These are phyloP conservation scores for Drosophila meridionalis DNA, from an alignment of 2,888 invertebrate genomes.

Conservation along the genomic window DNA sequence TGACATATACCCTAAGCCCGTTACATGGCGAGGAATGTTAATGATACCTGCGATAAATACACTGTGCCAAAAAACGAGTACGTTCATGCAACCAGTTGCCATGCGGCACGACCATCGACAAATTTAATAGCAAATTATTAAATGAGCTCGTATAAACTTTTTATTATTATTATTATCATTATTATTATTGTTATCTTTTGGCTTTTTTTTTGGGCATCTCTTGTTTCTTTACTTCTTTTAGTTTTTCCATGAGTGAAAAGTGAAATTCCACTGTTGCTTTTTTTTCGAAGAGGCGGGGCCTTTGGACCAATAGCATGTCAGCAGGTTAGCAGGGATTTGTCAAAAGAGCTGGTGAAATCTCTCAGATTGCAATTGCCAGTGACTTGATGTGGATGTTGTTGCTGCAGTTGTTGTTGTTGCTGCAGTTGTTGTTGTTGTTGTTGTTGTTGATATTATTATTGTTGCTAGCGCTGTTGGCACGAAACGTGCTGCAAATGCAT, in stretches of 20 bases:
- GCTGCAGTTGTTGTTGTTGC: slow-evolving; percentile 1
- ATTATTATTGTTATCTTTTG: slow-evolving; percentile 36
- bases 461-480: slow-evolving; percentile 1
- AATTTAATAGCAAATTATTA: slow-evolving; percentile 75
- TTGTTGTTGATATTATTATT: slow-evolving; percentile 6
- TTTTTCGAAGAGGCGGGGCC: slow-evolving; percentile 33
- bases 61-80: slow-evolving; percentile 15
- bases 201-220: slow-evolving; percentile 30
- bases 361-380: slow-evolving; percentile 22
- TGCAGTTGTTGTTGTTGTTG: slow-evolving; percentile 15
- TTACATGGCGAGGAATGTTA: not conserved
- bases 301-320: slow-evolving; percentile 66
- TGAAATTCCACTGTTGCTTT: slow-evolving; percentile 62
- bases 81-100: slow-evolving; percentile 59
- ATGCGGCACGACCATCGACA: slow-evolving; percentile 39
- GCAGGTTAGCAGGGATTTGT: slow-evolving; percentile 78
- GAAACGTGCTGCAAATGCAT: slow-evolving; percentile 54
- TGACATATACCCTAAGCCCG: not conserved
- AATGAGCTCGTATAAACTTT: slow-evolving; percentile 53
- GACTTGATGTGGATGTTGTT: slow-evolving; percentile 6
- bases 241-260: slow-evolving; percentile 70
- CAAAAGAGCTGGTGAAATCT: slow-evolving; percentile 68
- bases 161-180: slow-evolving; percentile 48
- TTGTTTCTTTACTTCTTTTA: slow-evolving; percentile 23
- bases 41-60: slow-evolving; percentile 19